These are phyloP conservation scores for Anadara kagoshimensis DNA, from an alignment of 1,140 invertebrate genomes.

Conservation along the genomic window DNA sequence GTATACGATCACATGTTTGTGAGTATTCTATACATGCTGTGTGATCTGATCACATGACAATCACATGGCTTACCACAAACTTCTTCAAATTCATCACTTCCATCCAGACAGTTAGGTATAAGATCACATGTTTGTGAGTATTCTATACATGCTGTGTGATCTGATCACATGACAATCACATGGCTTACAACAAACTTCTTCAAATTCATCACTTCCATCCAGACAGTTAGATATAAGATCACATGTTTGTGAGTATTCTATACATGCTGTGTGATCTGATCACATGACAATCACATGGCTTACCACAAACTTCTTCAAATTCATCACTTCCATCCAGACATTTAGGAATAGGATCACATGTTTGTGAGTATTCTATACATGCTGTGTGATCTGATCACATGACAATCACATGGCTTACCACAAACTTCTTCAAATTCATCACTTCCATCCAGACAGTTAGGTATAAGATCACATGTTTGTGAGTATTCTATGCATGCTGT, in stretches of 20 bases:
- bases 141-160: constrained; percentile 81
- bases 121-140: constrained; percentile 79
- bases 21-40: too few relatives aligned
- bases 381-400: too few relatives aligned
- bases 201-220: constrained; percentile 80
- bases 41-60: constrained; percentile 21
- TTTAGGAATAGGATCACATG: constrained; percentile 68
- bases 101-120: constrained; percentile 58
- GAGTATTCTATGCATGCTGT: too few relatives aligned
- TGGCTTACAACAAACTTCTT: constrained; percentile 73
- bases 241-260: too few relatives aligned
- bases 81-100: constrained; percentile 79
- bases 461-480: constrained; percentile 71
- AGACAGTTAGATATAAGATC: constrained; percentile 59
- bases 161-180: constrained; percentile 38
- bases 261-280: too few relatives aligned
- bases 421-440: constrained; percentile 81
- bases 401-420: too few relatives aligned
- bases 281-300: too few relatives aligned
- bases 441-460: constrained; percentile 59
- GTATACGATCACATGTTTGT: constrained; percentile 71
- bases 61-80: constrained; percentile 75
- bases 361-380: too few relatives aligned
- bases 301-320: constrained; percentile 72
- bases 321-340: constrained; percentile 80